These are phyloP conservation scores for Metallyticus violacea DNA, from an alignment of 2,888 invertebrate species.

Conservation along the genomic window DNA sequence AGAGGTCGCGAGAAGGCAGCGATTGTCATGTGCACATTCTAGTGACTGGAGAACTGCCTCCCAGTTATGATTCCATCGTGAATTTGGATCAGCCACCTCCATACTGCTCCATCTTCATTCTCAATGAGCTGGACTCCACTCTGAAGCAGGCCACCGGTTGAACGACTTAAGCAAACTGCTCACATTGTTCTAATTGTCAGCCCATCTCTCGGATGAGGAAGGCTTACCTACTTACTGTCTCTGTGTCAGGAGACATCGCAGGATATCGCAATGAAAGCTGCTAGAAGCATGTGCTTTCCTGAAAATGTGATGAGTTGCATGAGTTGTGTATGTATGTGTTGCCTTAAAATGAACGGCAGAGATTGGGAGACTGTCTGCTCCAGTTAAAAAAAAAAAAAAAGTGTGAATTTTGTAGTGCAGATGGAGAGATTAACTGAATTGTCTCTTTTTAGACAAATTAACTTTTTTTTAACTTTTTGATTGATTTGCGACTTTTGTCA, in stretches of 20 bases:
- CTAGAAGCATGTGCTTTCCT: too few species aligned
- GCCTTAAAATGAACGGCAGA: too few species aligned
- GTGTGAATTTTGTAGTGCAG: too few species aligned
- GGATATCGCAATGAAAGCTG: too few species aligned
- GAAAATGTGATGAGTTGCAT: too few species aligned
- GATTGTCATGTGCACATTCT: conserved; percentile 30
- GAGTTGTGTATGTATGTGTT: too few species aligned
- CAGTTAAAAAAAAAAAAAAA: too few species aligned
- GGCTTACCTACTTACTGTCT: not conserved
- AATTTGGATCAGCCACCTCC: conserved; percentile 47
- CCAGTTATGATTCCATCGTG: conserved; percentile 48
- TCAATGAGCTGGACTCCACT: not conserved
- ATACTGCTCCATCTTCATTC: conserved; percentile 44
- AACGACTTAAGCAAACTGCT: not conserved
- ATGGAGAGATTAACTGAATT: too few species aligned
- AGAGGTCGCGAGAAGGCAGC: conserved; percentile 40
- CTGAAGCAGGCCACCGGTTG: not conserved
- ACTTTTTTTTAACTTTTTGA: too few species aligned
- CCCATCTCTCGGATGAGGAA: not conserved
- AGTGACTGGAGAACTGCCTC: conserved; percentile 41
- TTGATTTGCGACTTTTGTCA: too few species aligned
- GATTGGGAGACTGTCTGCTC: too few species aligned
- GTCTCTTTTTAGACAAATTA: too few species aligned
- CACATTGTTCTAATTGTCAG: not conserved
- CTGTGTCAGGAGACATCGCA: not conserved